Base-by-base conservation (phyloP, 2,113 vertebrate species). In the Odocoileus virginianus region DNA sequence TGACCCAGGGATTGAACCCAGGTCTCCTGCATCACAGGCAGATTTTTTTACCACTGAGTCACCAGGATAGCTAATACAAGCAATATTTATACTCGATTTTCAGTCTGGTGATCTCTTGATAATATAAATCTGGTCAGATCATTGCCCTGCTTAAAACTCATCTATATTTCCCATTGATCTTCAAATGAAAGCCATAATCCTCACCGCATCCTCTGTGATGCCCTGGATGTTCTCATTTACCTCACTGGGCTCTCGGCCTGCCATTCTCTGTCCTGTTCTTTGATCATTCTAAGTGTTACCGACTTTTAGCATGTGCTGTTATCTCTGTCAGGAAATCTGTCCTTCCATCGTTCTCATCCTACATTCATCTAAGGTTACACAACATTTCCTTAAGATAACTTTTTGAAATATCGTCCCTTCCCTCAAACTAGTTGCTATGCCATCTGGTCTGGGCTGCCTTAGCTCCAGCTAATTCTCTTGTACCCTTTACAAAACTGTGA, bases 51-150 rank as follows among this genome's bases (percentile, higher is more conserved):
- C 33, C 33, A n/a, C 33, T n/a, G 33, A 67, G 61, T n/a, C 61
- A 67, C 61, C 61, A 67, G 61, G 61, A 67, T 19, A 67, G 61
- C 61, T 67, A 19, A 55, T 64, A n/a, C 6, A 45, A 96, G 28
- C 8, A 88, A 23, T 54, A 76, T 43, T 94, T 95, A 57, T 60
- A 30, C 30, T 74, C 27, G 81, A 6, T 89, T 95, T 89, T 96
- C 21, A 89, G 30, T 58, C 8, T 28, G 58, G 27, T 61, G 14
- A 55, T 81, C 36, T 82, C 57, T 71, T 89, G 71, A 58, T 19
- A 64, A 81, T 4, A 36, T 84, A 92, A 12, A 76, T 19, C 40
- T 90, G 40, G 5, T 92, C 74, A 57, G 19, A 87, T 90, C 12
- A 14, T 14, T 74, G 27, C 14, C 52, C 55, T 60, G 16, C 15